phyloP scores from a whole-genome alignment of 1,140 invertebrate species.

The Drosophila chauvacae region DNA sequence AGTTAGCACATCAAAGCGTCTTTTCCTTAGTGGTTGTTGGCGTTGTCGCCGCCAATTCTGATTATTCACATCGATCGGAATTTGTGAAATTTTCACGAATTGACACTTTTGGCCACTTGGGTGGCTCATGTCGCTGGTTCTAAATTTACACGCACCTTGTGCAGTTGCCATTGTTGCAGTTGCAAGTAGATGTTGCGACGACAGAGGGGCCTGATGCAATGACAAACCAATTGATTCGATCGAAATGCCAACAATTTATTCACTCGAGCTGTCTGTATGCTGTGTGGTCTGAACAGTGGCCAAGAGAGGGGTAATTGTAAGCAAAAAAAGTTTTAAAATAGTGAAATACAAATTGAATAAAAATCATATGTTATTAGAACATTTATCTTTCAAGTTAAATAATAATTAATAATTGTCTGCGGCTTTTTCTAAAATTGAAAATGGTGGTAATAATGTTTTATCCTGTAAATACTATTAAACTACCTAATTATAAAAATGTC shows the following conservation, averaged over 20 bases:
- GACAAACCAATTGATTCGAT: conserved; percentile 73
- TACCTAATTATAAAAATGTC: no score
- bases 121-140: conserved; percentile 48
- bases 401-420: no score
- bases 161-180: conserved; percentile 16
- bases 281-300: conserved; percentile 37
- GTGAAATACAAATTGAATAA: no score
- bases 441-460: no score
- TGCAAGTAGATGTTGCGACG: conserved; percentile 22
- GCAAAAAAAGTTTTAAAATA: background rate
- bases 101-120: conserved; percentile 79
- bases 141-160: conserved; percentile 63
- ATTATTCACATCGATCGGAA: conserved; percentile 83
- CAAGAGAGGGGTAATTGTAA: background rate
- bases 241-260: conserved; percentile 51
- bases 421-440: no score
- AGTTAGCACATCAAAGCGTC: conserved; percentile 66
- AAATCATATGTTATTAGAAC: no score
- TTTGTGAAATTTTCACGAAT: conserved; percentile 82
- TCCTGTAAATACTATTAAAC: background rate
- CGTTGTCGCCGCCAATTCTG: conserved; percentile 69
- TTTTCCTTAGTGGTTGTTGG: conserved; percentile 14
- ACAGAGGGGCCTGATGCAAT: conserved; percentile 55
- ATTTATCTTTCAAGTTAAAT: no score
- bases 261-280: background rate